Conservation (phyloP, 2,888 invertebrate species). For the Papilio demoleus region DNA sequence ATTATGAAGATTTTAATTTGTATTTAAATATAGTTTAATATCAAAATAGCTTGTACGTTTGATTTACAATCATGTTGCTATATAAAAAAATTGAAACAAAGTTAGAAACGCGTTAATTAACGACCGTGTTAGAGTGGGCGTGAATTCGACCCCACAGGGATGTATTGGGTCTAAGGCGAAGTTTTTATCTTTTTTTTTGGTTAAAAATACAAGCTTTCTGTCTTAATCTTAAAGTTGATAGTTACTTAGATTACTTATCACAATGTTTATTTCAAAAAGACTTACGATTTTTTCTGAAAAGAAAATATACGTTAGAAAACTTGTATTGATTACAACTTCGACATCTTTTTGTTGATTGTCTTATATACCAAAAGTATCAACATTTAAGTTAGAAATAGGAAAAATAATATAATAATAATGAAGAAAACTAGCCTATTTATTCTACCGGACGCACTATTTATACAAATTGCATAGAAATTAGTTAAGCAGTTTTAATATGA, state of each 20-base stretch:
- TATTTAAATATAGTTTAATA: neutral
- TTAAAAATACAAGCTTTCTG: conserved; percentile 13
- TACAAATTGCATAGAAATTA: no score
- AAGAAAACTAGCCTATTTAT: no score
- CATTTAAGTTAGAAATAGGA: no score
- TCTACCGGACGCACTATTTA: no score
- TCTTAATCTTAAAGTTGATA: neutral
- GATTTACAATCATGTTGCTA: conserved; percentile 15
- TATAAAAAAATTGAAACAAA: conserved; percentile 37
- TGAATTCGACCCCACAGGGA: conserved; percentile 56
- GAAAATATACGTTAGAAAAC: neutral
- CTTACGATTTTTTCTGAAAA: neutral
- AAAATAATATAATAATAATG: no score
- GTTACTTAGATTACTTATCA: neutral
- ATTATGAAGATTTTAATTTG: neutral
- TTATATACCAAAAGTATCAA: no score
- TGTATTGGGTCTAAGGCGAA: conserved; percentile 49
- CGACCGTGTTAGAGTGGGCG: conserved; percentile 61
- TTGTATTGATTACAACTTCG: no score
- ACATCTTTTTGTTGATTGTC: no score
- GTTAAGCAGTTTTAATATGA: no score
- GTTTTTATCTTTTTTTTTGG: conserved; percentile 13
- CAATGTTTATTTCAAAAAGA: neutral
- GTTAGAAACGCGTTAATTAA: conserved; percentile 52
- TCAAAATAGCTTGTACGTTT: conserved; percentile 8